These are phyloP conservation scores for Chlamydotis undulata DNA, from an alignment of 2,113 vertebrate species.

Conservation along the genomic window DNA sequence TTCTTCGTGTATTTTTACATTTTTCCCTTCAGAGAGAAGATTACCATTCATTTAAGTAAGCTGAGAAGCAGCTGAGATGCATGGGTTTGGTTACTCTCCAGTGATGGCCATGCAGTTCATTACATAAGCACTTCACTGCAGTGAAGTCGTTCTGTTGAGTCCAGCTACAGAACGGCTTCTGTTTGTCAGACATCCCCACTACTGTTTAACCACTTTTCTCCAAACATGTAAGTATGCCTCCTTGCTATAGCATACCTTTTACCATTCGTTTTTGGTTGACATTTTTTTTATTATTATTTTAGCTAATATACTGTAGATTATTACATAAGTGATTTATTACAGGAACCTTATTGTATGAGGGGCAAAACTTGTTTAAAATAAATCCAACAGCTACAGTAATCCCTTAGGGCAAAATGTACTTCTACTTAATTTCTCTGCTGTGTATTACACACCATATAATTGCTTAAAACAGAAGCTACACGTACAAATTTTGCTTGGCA, in stretches of 20 bases:
- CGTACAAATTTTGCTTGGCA: slow-evolving; percentile 77
- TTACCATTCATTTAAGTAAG: slow-evolving; percentile 32
- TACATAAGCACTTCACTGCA: slow-evolving; percentile 67
- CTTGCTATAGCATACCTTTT: not conserved
- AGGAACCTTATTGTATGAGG: slow-evolving; percentile 65
- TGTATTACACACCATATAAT: slow-evolving; percentile 78
- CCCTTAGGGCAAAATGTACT: slow-evolving; percentile 77
- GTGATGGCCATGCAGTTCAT: slow-evolving; percentile 37
- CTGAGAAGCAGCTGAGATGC: slow-evolving; percentile 31
- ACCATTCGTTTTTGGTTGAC: not conserved
- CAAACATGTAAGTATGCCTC: not conserved
- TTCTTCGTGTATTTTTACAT: slow-evolving; percentile 19
- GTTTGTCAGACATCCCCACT: not conserved
- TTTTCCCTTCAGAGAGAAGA: slow-evolving; percentile 31
- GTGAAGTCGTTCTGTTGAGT: slow-evolving; percentile 2
- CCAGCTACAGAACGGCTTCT: not conserved
- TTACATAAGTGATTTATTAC: slow-evolving; percentile 76
- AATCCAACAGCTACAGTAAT: slow-evolving; percentile 77
- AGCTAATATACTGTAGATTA: slow-evolving; percentile 64
- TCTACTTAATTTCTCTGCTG: slow-evolving; percentile 80
- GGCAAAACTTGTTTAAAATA: slow-evolving; percentile 79
- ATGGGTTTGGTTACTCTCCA: slow-evolving; percentile 38
- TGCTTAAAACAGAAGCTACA: slow-evolving; percentile 80
- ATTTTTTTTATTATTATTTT: not conserved
- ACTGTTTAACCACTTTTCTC: not conserved